Evolutionary conservation across 2,797 vertebrate genomes (phyloP), one percentile per base, ranked within the genome.

Genomic region (Hemitrygon akajei): DNA sequence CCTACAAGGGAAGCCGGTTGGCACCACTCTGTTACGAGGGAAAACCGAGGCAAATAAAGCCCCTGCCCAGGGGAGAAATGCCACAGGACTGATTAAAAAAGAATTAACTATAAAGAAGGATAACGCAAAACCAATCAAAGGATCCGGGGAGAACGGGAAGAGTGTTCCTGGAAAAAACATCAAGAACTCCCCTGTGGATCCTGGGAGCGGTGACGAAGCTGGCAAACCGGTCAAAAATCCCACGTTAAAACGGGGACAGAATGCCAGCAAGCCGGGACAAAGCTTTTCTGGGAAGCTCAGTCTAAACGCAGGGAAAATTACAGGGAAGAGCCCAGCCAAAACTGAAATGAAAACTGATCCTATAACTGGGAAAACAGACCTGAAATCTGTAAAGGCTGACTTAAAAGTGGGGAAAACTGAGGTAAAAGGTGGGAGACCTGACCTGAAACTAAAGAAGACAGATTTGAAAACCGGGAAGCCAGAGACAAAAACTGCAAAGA

Each of bases 131-230:
- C n/a, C 7, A 0, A 7, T n/a, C 86, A 89, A 89, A 37, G 86
- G 73, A 20, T 71, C 63, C 56, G 97, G 97, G 97, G 97, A 97
- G 22, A 97, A 25, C 14, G 7, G 34, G 34, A 93, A 95, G 94
- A 95, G 97, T 27, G 95, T 98, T 2, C 96, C 97, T 0, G 98
- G 98, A 9, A 98, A 98, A 96, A 96, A 97, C 95, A 96, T 98
- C 58, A 99, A 99, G 95, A 99, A 97, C 94, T 97, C 97, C 0
- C 96, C 97, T 93, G 95, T 94, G 56, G 96, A 98, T 0, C 94
- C 95, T 0, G 96, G 94, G 0, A 93, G 97, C 0, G 95, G 86
- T 0, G 86, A 89, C 20, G 86, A 89, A 69, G 34, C 7, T 25
- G 86, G 63, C 22, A 89, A 89, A 22, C 18, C 58, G 0, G 60